These are phyloP conservation scores for Cremastinae sp. DNA, from an alignment of 2,888 invertebrate genomes.

Conservation along the genomic window DNA sequence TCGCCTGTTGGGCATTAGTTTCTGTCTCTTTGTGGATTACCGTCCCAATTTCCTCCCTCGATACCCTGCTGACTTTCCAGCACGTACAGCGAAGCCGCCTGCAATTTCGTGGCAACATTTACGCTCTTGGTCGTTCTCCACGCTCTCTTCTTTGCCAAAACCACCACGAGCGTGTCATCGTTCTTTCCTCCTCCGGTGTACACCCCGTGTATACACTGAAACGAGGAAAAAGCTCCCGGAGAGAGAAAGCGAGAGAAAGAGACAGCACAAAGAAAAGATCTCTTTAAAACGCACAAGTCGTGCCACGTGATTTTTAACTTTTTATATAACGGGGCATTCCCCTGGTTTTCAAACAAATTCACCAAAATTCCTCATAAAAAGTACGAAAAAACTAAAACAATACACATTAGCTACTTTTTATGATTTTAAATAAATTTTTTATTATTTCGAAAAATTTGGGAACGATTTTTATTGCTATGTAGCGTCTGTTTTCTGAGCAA, in stretches of 20 bases:
- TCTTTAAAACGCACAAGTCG: constrained; percentile 31
- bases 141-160: constrained; percentile 34
- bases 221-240: too few relatives aligned
- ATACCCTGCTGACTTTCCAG: constrained; percentile 40
- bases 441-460: background rate
- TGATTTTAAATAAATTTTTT: too few relatives aligned
- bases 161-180: constrained; percentile 12
- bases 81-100: constrained; percentile 49
- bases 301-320: constrained; percentile 56
- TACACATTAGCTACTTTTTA: too few relatives aligned
- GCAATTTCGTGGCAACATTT: constrained; percentile 56
- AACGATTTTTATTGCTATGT: background rate
- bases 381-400: too few relatives aligned
- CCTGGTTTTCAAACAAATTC: background rate
- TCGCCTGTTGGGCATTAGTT: constrained; percentile 24
- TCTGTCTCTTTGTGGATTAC: constrained; percentile 12
- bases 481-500: too few relatives aligned
- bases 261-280: constrained; percentile 22
- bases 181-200: constrained; percentile 1
- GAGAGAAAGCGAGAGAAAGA: too few relatives aligned
- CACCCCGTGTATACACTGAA: background rate
- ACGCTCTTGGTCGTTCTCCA: constrained; percentile 49
- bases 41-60: constrained; percentile 6
- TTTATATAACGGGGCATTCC: background rate
- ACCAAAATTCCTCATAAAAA: background rate